Percentiles rank a stretch among this genome's conserved stretches.
Evolutionary conservation across 2,113 vertebrate genomes (phyloP).

Genomic region (Syngnathus floridae): DNA sequence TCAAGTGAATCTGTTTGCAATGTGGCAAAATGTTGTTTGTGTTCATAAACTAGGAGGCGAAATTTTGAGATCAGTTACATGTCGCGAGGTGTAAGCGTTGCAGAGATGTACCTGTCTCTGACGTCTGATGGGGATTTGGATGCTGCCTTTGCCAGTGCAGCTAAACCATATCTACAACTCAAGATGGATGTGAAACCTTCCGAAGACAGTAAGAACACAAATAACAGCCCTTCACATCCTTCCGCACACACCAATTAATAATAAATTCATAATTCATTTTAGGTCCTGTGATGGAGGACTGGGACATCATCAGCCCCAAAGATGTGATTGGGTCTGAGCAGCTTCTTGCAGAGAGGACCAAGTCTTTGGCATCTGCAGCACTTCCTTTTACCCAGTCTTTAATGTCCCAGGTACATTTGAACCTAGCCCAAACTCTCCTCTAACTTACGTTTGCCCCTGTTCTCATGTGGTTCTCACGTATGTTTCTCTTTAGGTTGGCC

Average conservation of each 20-base stretch:
- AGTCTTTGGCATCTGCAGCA: constrained; percentile 76
- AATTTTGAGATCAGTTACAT: constrained; percentile 84
- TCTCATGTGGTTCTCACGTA: constrained; percentile 7
- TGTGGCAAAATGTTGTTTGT: not conserved
- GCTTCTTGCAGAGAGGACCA: constrained; percentile 75
- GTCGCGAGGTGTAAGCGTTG: constrained; percentile 75
- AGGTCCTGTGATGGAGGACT: constrained; percentile 92
- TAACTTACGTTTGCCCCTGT: constrained; percentile 16
- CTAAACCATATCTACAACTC: constrained; percentile 82
- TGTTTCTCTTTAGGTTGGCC: constrained; percentile 72
- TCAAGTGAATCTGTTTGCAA: not conserved
- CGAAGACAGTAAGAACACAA: constrained; percentile 80
- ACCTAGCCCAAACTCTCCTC: constrained; percentile 13
- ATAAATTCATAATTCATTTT: not conserved
- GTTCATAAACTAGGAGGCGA: constrained; percentile 71
- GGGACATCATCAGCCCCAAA: constrained; percentile 96
- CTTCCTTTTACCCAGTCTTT: constrained; percentile 90
- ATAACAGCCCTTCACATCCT: not conserved
- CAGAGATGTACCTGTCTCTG: constrained; percentile 78
- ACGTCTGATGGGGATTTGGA: constrained; percentile 86
- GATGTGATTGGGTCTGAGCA: constrained; percentile 86
- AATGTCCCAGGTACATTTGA: constrained; percentile 77
- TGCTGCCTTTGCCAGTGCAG: constrained; percentile 78
- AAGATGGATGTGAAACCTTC: constrained; percentile 84
- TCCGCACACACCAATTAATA: not conserved